Conservation (phyloP, 2,888 invertebrate genomes). For the Apantesis nais region DNA sequence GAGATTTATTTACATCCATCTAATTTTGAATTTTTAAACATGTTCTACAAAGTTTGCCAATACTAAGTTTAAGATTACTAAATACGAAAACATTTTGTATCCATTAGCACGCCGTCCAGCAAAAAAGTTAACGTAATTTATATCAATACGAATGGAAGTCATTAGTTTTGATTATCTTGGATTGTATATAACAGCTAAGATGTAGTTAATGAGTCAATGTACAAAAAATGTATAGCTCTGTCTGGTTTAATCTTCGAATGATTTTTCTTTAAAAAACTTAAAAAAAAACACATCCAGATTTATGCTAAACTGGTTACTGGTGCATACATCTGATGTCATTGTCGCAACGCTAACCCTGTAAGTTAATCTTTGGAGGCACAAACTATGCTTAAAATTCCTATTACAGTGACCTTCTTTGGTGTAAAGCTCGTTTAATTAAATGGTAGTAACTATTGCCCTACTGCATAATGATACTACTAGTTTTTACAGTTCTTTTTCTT, state of each 20-base stretch:
- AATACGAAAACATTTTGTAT: constrained; percentile 49
- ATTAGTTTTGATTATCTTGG: constrained; percentile 40
- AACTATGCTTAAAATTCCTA: neutral
- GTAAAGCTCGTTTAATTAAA: neutral
- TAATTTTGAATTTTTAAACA: neutral
- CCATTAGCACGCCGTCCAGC: constrained; percentile 44
- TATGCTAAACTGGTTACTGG: neutral
- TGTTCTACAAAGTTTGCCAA: neutral
- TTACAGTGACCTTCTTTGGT: neutral
- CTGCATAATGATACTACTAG: neutral
- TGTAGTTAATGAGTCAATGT: neutral
- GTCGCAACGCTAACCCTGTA: neutral
- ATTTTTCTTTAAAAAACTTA: neutral
- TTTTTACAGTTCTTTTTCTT: neutral
- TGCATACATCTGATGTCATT: neutral
- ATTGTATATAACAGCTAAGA: neutral
- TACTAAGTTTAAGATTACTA: constrained; percentile 12
- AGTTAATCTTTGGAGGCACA: neutral
- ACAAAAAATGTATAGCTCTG: neutral
- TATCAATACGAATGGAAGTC: constrained; percentile 31
- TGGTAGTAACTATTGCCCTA: too few relatives aligned
- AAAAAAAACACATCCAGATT: too few relatives aligned
- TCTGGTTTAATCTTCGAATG: neutral
- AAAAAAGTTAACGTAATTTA: constrained; percentile 43
- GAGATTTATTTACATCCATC: neutral